Conservation (phyloP, 2,113 vertebrate species). For the Melanerpes formicivorus region DNA sequence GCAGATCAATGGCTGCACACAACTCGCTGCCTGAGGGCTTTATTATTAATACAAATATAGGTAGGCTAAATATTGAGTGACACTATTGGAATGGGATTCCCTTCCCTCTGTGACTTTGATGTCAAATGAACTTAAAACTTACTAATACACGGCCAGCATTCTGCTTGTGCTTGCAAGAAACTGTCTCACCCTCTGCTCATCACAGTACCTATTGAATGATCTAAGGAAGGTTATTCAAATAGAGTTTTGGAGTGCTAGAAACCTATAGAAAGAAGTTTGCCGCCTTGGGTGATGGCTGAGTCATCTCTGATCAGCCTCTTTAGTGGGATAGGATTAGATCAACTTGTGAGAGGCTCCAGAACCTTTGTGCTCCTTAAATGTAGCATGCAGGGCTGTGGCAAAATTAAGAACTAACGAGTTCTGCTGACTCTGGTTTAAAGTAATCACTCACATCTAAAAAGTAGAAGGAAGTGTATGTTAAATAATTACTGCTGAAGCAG, state of each 20-base stretch:
- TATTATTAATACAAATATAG: constrained; percentile 40
- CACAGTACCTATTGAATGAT: background rate
- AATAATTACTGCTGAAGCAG: background rate
- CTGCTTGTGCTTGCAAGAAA: background rate
- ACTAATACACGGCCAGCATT: background rate
- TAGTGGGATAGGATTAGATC: background rate
- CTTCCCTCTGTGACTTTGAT: constrained; percentile 42
- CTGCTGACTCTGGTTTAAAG: background rate
- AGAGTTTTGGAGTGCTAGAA: background rate
- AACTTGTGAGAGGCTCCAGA: background rate
- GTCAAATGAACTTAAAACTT: background rate
- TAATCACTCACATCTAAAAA: background rate
- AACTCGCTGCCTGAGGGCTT: background rate
- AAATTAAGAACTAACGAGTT: background rate
- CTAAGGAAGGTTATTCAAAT: background rate
- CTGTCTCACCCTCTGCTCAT: background rate
- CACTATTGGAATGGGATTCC: constrained; percentile 43
- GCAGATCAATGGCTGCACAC: constrained; percentile 30
- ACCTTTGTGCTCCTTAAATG: rapidly evolving
- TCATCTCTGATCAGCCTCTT: background rate
- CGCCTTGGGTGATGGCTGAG: background rate
- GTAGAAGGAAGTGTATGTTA: background rate
- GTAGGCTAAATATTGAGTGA: constrained; percentile 40
- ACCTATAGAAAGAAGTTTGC: background rate
- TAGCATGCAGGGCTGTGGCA: rapidly evolving